phyloP scores from a whole-genome alignment of 1,140 invertebrate species.

The Linepithema humile region DNA sequence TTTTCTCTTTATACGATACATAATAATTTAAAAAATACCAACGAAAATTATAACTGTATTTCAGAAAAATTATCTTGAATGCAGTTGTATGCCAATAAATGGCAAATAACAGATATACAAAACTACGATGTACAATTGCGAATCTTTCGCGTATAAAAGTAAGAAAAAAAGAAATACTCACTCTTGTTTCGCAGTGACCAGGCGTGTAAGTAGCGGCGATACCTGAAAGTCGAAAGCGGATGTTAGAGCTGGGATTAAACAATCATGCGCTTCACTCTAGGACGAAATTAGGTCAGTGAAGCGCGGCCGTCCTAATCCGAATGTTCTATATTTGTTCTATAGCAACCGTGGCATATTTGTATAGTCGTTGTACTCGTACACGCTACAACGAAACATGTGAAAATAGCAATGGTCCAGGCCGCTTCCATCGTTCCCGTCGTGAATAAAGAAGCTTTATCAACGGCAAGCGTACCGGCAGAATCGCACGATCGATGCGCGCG shows the following conservation, averaged over 20 bases:
- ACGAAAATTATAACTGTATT: no score
- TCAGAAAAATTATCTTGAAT: no score
- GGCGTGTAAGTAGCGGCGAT: constrained; percentile 74
- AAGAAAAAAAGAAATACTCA: constrained; percentile 58
- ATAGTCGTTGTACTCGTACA: neutral
- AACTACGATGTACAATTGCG: neutral
- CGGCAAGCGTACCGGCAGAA: neutral
- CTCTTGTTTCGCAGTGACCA: constrained; percentile 75
- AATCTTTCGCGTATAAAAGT: neutral
- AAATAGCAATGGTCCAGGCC: neutral
- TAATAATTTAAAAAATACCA: no score
- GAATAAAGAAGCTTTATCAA: constrained; percentile 48
- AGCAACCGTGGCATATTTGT: constrained; percentile 11
- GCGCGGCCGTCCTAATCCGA: neutral
- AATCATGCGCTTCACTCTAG: constrained; percentile 4
- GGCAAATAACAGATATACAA: neutral
- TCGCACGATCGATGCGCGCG: constrained; percentile 18
- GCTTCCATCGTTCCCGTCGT: neutral
- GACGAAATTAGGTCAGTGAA: constrained; percentile 17
- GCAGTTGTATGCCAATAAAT: no score
- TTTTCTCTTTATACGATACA: no score
- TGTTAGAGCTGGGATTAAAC: constrained; percentile 39
- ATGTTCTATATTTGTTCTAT: constrained; percentile 1
- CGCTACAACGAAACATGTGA: neutral
- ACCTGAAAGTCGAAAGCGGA: constrained; percentile 71